Base-by-base conservation (phyloP, 2,888 invertebrate genomes). In the Trypoxylon attenuatum region DNA sequence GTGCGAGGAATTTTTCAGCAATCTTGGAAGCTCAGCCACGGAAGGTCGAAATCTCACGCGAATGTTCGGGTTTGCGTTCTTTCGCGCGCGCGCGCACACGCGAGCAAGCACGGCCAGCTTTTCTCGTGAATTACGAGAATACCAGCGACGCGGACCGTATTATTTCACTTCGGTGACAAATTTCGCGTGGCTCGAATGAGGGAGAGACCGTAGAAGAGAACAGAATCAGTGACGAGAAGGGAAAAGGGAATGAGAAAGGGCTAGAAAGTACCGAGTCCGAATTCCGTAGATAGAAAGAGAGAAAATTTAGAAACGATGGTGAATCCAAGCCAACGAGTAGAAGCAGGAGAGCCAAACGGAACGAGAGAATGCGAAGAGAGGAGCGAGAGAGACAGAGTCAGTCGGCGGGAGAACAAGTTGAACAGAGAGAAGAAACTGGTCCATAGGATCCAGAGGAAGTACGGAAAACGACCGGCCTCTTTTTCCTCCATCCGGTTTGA, bases 401-500 rank as follows among this genome's bases (percentile, higher is more conserved):
- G 29, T 10, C 13, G 25, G 29, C 38, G 13, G 25, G n/a, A 18
- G 16, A 16, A 6, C 47, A 39, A 47, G 38, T 50, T 27, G 57
- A 54, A 68, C 43, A 49, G 45, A 56, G 60, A 42, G 10, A 53
- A 54, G 61, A 57, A 52, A 22, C 13, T 49, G 49, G 33, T 45
- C 41, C 60, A 45, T 47, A 45, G 56, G n/a, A 69, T 74, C 64
- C 66, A 71, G 71, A 81, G 80, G 80, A 84, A 80, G 80, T 78
- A 81, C 81, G 82, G 78, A 82, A 84, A 84, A 81, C 82, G 83
- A 82, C 80, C 77, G 70, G 63, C 68, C 69, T 53, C 68, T 73
- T 64, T 74, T 71, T 68, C 70, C 68, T 72, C 61, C 70, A 69
- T 84, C 83, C 84, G 83, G 82, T 84, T 83, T 84, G 82, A 86